These are phyloP conservation scores for Pyrrhia umbra DNA, from an alignment of 2,888 invertebrate species.

Conservation along the genomic window DNA sequence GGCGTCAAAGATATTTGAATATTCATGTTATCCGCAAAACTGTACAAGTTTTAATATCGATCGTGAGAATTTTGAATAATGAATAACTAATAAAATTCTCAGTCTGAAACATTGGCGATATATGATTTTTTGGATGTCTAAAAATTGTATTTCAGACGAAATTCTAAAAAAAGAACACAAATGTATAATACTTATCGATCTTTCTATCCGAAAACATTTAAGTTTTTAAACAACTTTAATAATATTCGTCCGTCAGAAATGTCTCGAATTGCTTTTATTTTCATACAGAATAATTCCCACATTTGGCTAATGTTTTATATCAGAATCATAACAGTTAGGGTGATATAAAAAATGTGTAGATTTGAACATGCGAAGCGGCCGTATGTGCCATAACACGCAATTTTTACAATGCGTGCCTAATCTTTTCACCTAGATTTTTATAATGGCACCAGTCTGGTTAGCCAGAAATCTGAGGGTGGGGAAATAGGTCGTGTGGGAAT, in stretches of 20 bases:
- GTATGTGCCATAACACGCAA: constrained; percentile 62
- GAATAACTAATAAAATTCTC: neutral
- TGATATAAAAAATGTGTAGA: constrained; percentile 69
- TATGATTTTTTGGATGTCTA: no score
- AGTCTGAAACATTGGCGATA: no score
- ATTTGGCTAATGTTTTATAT: constrained; percentile 60
- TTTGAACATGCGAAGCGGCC: constrained; percentile 66
- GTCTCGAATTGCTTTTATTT: constrained; percentile 19
- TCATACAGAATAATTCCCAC: constrained; percentile 29
- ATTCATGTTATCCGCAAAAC: neutral
- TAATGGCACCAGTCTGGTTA: constrained; percentile 32
- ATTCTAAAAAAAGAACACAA: no score
- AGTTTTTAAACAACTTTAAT: constrained; percentile 10
- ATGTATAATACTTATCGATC: no score
- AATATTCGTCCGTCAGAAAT: constrained; percentile 8
- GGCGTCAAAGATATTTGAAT: neutral
- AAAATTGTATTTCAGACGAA: no score
- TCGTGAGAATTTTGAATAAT: neutral
- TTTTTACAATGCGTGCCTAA: constrained; percentile 50
- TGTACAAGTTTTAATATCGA: neutral
- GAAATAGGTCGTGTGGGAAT: constrained; percentile 22
- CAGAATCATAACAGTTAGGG: constrained; percentile 65
- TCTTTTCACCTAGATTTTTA: constrained; percentile 63
- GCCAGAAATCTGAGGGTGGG: constrained; percentile 12
- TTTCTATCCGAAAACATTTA: neutral